phyloP scores from a whole-genome alignment of 2,797 vertebrate genomes.

The Rhinogobio ventralis region DNA sequence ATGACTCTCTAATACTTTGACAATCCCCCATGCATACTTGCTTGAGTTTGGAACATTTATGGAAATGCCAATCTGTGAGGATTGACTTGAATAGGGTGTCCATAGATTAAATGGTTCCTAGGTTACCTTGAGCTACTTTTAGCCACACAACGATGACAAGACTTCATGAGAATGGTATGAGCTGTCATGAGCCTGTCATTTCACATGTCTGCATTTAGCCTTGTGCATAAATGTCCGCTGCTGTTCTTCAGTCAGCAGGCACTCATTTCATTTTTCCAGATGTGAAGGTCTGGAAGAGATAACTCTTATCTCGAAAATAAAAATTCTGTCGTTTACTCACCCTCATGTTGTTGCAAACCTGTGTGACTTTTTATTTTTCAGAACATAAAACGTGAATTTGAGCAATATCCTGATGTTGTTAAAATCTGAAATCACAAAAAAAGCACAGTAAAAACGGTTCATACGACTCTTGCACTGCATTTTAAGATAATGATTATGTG shows the following conservation, averaged over 20 bases:
- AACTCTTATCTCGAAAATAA: background rate
- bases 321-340: background rate
- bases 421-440: background rate
- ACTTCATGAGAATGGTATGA: background rate
- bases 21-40: background rate
- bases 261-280: conserved; percentile 60
- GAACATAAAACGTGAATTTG: background rate
- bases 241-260: conserved; percentile 56
- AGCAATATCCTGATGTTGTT: background rate
- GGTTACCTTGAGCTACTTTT: conserved; percentile 31
- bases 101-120: background rate
- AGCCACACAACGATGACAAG: background rate
- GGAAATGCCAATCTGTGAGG: background rate
- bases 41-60: background rate
- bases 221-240: conserved; percentile 49
- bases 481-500: background rate
- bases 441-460: background rate
- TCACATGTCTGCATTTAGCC: conserved; percentile 48
- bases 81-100: background rate
- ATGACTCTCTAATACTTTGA: background rate
- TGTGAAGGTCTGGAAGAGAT: background rate
- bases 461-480: background rate
- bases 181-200: conserved; percentile 38
- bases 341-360: background rate
- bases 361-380: background rate